A percentile compares a stretch with the other conserved stretches of the same genome.
phyloP scores from a whole-genome alignment of 2,888 invertebrate species.

The Habrosyne pyritoides region DNA sequence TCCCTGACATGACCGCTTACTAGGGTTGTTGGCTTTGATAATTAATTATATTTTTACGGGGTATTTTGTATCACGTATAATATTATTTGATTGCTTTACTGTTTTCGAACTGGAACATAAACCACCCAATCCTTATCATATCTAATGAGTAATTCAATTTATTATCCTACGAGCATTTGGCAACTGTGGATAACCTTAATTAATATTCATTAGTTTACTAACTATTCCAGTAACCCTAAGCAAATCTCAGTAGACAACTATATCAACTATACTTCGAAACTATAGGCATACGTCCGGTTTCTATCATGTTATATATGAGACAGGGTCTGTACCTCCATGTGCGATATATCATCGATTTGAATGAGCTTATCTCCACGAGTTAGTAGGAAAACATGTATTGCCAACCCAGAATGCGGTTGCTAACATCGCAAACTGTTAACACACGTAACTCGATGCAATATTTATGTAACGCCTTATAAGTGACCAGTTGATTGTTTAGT shows the following conservation, averaged over 20 bases:
- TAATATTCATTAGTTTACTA: too few relatives aligned
- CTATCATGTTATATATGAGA: constrained; percentile 26
- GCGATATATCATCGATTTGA: constrained; percentile 25
- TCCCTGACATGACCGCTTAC: too few relatives aligned
- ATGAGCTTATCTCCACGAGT: constrained; percentile 15
- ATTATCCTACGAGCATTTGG: too few relatives aligned
- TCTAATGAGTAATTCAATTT: too few relatives aligned
- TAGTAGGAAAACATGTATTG: constrained; percentile 29
- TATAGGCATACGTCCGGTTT: constrained; percentile 19
- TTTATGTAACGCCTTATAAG: constrained; percentile 11
- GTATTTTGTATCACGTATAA: too few relatives aligned
- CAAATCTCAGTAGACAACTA: constrained; percentile 4
- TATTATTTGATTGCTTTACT: too few relatives aligned
- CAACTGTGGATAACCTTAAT: too few relatives aligned
- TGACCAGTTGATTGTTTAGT: constrained; percentile 7
- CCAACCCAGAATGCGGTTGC: constrained; percentile 29
- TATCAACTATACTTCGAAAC: constrained; percentile 19
- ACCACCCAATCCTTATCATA: too few relatives aligned
- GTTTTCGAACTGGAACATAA: too few relatives aligned
- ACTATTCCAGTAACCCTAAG: too few relatives aligned
- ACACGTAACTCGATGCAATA: constrained; percentile 19
- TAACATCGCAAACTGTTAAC: constrained; percentile 12
- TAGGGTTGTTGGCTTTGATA: too few relatives aligned
- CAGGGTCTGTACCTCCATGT: constrained; percentile 25
- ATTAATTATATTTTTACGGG: too few relatives aligned